phyloP scores from a whole-genome alignment of 2,888 invertebrate genomes.

The Sylvicola fuscatus region DNA sequence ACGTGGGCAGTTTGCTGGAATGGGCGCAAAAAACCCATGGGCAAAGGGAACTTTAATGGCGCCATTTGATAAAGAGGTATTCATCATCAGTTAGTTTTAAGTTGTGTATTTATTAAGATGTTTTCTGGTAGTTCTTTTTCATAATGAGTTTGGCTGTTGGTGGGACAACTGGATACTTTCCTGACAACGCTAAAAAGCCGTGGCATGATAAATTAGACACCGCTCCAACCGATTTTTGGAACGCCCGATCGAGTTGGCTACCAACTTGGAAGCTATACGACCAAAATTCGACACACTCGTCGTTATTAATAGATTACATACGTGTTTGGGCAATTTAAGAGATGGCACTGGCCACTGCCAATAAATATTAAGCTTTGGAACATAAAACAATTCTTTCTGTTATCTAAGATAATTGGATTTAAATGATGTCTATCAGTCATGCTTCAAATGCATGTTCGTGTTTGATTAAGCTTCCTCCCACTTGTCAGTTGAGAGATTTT shows the following conservation, averaged over 20 bases:
- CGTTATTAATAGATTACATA: constrained; percentile 45
- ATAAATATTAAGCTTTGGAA: too few species aligned
- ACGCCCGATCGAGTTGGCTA: constrained; percentile 30
- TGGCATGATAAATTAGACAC: constrained; percentile 17
- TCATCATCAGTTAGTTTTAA: neutral
- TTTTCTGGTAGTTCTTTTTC: constrained; percentile 31
- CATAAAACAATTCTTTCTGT: too few species aligned
- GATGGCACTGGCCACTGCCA: too few species aligned
- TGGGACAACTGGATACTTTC: constrained; percentile 37
- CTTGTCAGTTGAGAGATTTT: too few species aligned
- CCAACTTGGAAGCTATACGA: constrained; percentile 32
- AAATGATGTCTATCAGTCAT: too few species aligned
- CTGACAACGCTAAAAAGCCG: constrained; percentile 34
- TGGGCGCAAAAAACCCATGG: constrained; percentile 31
- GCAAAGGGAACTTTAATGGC: constrained; percentile 33
- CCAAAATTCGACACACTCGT: constrained; percentile 31
- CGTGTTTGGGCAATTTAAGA: constrained; percentile 37
- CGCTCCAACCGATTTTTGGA: constrained; percentile 42
- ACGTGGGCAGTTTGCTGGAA: constrained; percentile 30
- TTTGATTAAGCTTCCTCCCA: too few species aligned
- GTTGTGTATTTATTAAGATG: constrained; percentile 1
- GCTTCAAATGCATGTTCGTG: too few species aligned
- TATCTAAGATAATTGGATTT: too few species aligned
- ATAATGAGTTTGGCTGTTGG: constrained; percentile 47
- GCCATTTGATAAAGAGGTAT: constrained; percentile 42